Evolutionary conservation across 2,113 vertebrate species (phyloP), one percentile per base, ranked within the genome.

Genomic region (Solea solea): DNA sequence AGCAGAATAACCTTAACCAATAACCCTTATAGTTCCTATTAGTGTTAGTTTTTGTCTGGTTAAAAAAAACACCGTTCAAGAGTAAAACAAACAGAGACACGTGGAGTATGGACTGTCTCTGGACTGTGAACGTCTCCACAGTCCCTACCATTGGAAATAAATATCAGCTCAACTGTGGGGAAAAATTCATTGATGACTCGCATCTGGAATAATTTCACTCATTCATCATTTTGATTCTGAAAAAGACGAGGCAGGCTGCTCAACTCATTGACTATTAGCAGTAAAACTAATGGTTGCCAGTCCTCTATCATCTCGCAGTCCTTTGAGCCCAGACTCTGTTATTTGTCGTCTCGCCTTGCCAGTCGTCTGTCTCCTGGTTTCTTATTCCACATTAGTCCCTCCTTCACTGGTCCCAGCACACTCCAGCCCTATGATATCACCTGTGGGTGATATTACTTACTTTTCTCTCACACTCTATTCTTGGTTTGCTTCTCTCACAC

Each of bases 361-460:
- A 46, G 72, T 81, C 65, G 13, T 83, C 78, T 73, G 79, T 86
- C 78, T 83, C 46, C 64, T 63, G 81, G 85, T 87, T 81, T 91
- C 81, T 16, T 62, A 53, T 88, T 88, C 86, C 89, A 83, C 80
- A 34, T 68, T 59, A 51, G 66, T 60, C 58, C 74, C 64, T 78
- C 72, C 54, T 54, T 71, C 78, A 27, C 69, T 64, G 82, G 73
- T 82, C 72, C 63, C 86, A 77, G 68, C 54, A 72, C 82, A 28
- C 77, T 77, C 75, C 71, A 54, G 74, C 56, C 60, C 77, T 27
- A 78, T 90, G 86, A 91, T 91, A 87, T 91, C 89, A 90, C 81
- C 86, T 85, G 76, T 79, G 87, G 91, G 77, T 11, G 5, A 8
- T 44, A 8, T 7, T 7, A 78, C 86, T 81, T 34, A 46, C 57